Base-by-base conservation (phyloP, 2,797 vertebrate genomes). In the Sebastes iracundus region DNA sequence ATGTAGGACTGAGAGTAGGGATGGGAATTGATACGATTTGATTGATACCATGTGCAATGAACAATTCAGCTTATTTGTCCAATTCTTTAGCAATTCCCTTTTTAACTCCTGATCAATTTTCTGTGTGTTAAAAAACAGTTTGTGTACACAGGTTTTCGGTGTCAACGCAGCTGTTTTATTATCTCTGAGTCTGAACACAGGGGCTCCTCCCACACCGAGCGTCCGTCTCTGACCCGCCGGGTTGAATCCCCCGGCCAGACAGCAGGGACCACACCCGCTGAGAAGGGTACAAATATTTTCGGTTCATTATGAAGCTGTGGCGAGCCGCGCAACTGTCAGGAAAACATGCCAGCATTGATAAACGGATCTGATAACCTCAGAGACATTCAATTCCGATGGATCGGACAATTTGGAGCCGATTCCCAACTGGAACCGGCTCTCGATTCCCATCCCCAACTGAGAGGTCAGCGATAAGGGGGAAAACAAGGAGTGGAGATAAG, bases 401-500 rank as follows among this genome's bases (percentile, higher is more conserved):
- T 38, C 32, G 20, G 32, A 23, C n/a, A 38, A 38, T 42, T 46
- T 65, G n/a, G n/a, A 62, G n/a, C 20, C n/a, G n/a, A n/a, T 33
- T 61, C 30, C 20, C 59, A 61, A 60, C 11, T 64, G 33, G 7
- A 27, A 25, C 13, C 8, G 4, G 14, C 14, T 59, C 14, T 59
- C 14, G 12, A 38, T 38, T 64, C n/a, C 30, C 30, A 63, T 35
- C 20, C 13, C 4, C 7, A 25, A 64, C 33, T 64, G 14, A 42
- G 25, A 58, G 64, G 65, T 63, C 65, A 28, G 32, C 0, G 42
- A 75, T 58, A 28, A 67, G 62, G n/a, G 18, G 53, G 4, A 67
- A 74, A 58, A 69, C 7, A 72, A 68, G 49, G 38, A 46, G 70
- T 35, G 52, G 58, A 70, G 66, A 69, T 38, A 30, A 18, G 23